Evolutionary conservation across 2,888 invertebrate genomes (phyloP), one percentile per base, ranked within the genome.

Genomic region (Polydrusus pterygomalis): DNA sequence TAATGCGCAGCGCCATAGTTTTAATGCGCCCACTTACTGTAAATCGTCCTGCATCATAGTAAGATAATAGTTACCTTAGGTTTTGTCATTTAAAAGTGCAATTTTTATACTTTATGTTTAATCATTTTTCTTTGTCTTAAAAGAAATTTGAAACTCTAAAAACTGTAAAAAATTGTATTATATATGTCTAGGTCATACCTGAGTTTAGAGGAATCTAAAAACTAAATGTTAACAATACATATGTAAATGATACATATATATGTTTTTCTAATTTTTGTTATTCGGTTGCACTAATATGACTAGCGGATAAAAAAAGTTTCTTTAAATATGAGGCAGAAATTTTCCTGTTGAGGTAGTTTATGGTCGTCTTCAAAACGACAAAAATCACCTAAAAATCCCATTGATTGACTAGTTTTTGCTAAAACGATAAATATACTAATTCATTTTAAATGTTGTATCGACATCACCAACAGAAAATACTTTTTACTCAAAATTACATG

Each of bases 221-320:
- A 65, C 79, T 82, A 81, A 74, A 74, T 78, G 78, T 49, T 38
- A 67, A 38, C 54, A 34, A 51, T 18, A 13, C 54, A 67, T 54
- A 67, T 9, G 54, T 17, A 60, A 9, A 56, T 34, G 25, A 8
- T 67, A 54, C 54, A 58, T 58, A 58, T 45, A 17, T 54, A 25
- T 5, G 5, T 25, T 8, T 58, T 25, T 51, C 17, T 76, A 74
- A 78, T 69, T 79, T 9, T 10, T 34, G 8, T 34, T 34, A 34
- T 34, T 79, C 68, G 80, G 79, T 81, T 83, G 83, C 84, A 83
- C 83, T 84, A 84, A 83, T n/a, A n/a, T 85, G 85, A 85, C 85
- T 85, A 85, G 85, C 77, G 81, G 81, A 83, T 80, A 81, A 78
- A 79, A n/a, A 34, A 81, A 79, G 78, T 80, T 78, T 80, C 2